A percentile compares a stretch with the other conserved stretches of the same genome.
These are phyloP conservation scores for Diarsia brunnea DNA, from an alignment of 2,888 invertebrate species.

Conservation along the genomic window DNA sequence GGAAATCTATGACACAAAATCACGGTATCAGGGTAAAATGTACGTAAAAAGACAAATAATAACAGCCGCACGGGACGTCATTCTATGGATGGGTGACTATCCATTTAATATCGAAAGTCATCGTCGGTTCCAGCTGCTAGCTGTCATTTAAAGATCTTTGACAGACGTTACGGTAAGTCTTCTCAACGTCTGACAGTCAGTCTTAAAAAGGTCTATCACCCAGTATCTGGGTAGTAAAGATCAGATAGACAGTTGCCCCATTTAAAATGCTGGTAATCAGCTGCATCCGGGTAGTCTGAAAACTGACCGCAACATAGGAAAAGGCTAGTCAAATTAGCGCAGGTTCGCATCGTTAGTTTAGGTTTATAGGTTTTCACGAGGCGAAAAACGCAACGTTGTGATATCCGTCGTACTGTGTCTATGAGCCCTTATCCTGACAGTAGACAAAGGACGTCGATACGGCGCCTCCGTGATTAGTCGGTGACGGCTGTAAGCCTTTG, in stretches of 20 bases:
- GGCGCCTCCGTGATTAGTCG: conserved; percentile 49
- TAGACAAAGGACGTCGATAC: conserved; percentile 40
- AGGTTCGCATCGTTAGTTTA: background rate
- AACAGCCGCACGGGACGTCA: background rate
- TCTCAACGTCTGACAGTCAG: no score
- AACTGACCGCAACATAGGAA: background rate
- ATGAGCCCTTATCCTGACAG: conserved; percentile 14
- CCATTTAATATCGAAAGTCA: background rate
- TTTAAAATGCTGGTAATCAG: background rate
- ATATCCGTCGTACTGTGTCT: background rate
- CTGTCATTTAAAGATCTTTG: background rate
- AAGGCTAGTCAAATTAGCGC: background rate
- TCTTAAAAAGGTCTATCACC: no score
- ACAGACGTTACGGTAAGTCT: background rate
- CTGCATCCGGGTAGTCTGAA: background rate
- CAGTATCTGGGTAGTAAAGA: background rate
- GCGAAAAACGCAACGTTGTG: background rate
- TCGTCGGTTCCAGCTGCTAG: background rate
- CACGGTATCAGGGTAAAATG: background rate
- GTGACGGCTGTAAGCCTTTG: conserved; percentile 34
- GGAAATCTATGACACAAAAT: background rate
- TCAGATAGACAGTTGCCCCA: background rate
- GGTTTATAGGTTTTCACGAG: background rate
- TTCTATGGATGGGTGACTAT: background rate
- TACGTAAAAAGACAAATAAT: background rate